Percentiles rank a stretch among this genome's conserved stretches.
phyloP scores from a whole-genome alignment of 2,113 vertebrate species.

The human (Homo sapiens) region DNA sequence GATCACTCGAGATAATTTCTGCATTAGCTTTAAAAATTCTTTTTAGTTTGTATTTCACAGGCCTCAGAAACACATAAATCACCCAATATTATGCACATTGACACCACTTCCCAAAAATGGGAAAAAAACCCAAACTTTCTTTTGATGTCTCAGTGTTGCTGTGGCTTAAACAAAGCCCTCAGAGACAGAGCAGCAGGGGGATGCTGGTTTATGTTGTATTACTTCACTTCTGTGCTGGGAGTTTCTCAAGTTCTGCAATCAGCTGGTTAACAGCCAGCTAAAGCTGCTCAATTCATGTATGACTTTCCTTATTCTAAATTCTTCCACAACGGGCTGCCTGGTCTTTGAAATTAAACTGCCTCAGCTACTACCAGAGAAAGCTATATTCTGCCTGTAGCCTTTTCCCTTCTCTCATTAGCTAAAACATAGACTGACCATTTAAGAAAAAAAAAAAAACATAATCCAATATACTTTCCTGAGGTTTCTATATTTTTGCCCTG shows the following conservation, averaged over 20 bases:
- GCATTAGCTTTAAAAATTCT: conserved; percentile 58
- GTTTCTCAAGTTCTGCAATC: conserved; percentile 59
- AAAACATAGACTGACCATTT: conserved; percentile 75
- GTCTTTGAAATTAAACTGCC: conserved; percentile 62
- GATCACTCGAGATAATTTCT: conserved; percentile 46
- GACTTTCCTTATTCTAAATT: conserved; percentile 56
- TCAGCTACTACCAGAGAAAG: conserved; percentile 17
- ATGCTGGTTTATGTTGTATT: background rate
- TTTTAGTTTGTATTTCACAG: conserved; percentile 48
- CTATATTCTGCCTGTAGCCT: conserved; percentile 40
- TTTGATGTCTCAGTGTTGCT: conserved; percentile 43
- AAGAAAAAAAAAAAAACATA: conserved; percentile 77
- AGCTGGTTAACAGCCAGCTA: conserved; percentile 7
- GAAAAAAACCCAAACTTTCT: conserved; percentile 63
- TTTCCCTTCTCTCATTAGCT: conserved; percentile 60
- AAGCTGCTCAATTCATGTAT: conserved; percentile 21
- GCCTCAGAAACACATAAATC: conserved; percentile 75
- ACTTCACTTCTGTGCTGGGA: background rate
- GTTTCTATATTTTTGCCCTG: conserved; percentile 66
- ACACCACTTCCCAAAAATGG: conserved; percentile 79
- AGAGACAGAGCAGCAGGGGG: background rate
- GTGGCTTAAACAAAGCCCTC: conserved; percentile 48
- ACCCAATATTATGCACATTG: conserved; percentile 56
- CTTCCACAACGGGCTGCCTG: conserved; percentile 41
- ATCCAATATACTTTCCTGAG: conserved; percentile 71